Percentiles rank a stretch among this genome's conserved stretches.
Conservation (phyloP, 2,797 vertebrate species). For the Cygnus olor region DNA sequence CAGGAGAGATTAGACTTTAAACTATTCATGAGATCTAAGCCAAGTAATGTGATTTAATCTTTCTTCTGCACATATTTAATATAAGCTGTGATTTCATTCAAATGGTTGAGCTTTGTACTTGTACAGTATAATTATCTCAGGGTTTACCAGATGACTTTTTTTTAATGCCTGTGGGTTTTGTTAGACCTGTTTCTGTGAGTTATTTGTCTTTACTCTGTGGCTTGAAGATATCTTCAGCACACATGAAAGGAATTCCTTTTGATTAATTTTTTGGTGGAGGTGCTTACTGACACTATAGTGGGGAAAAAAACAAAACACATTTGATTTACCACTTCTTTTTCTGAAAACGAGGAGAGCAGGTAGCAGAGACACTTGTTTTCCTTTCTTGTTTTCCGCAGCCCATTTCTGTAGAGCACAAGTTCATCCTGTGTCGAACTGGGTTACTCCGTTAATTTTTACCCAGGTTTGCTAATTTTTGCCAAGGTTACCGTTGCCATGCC, state of each 20-base stretch:
- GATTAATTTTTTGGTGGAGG: slow-evolving; percentile 20
- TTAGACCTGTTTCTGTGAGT: not conserved
- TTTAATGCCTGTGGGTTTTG: not conserved
- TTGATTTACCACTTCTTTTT: not conserved
- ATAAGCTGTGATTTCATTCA: slow-evolving; percentile 55
- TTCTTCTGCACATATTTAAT: slow-evolving; percentile 42
- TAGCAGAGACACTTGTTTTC: slow-evolving; percentile 26
- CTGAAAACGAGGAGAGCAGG: not conserved
- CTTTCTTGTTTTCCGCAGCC: slow-evolving; percentile 3
- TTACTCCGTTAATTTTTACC: slow-evolving; percentile 62
- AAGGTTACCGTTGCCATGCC: fast-evolving
- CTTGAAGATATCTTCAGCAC: slow-evolving; percentile 17
- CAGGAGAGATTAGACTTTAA: slow-evolving; percentile 17
- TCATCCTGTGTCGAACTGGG: not conserved
- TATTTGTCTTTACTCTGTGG: slow-evolving; percentile 36
- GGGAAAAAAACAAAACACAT: too few relatives aligned
- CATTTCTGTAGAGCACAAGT: not conserved
- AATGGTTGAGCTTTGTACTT: slow-evolving; percentile 36
- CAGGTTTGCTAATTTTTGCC: slow-evolving; percentile 47
- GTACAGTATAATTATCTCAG: slow-evolving; percentile 21
- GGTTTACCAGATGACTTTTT: slow-evolving; percentile 36
- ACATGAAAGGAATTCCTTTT: slow-evolving; percentile 6
- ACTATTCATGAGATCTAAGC: slow-evolving; percentile 14
- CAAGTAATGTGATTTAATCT: slow-evolving; percentile 45
- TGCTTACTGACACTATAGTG: not conserved